phyloP scores from a whole-genome alignment of 30 jellyfish, hydroid and myxozoan species.

The Turritopsis dohrnii region DNA sequence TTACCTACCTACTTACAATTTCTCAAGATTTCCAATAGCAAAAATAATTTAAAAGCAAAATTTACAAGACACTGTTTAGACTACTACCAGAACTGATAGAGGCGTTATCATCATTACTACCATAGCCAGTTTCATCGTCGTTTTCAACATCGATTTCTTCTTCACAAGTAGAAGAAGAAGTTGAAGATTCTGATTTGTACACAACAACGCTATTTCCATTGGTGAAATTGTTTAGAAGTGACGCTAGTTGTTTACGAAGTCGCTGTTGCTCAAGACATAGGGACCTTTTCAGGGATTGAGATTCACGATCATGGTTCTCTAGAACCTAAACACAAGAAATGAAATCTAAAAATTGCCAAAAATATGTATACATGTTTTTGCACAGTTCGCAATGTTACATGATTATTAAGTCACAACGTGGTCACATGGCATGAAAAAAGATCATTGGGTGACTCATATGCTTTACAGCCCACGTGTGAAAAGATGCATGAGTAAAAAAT shows the following conservation, averaged over 20 bases:
- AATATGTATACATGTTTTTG: neutral
- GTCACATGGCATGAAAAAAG: neutral
- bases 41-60: neutral
- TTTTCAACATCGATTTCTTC: slow-evolving; percentile 90
- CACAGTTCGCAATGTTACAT: neutral
- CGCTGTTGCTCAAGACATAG: slow-evolving; percentile 72
- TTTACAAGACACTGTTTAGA: slow-evolving; percentile 33
- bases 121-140: slow-evolving; percentile 97
- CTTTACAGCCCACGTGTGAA: slow-evolving; percentile 10
- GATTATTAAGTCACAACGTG: neutral
- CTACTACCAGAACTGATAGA: slow-evolving; percentile 44
- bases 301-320: slow-evolving; percentile 85
- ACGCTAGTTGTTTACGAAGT: slow-evolving; percentile 55
- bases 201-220: neutral
- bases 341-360: neutral
- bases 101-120: slow-evolving; percentile 87
- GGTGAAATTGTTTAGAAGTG: slow-evolving; percentile 26
- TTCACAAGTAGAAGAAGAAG: slow-evolving; percentile 38
- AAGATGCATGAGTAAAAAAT: neutral
- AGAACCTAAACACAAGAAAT: slow-evolving; percentile 45
- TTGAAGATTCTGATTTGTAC: slow-evolving; percentile 29
- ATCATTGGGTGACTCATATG: slow-evolving; percentile 1
- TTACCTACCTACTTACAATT: slow-evolving; percentile 27
- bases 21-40: slow-evolving; percentile 14
- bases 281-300: slow-evolving; percentile 65